Percentiles rank a stretch among this genome's conserved stretches.
Conservation (phyloP, 2,888 invertebrate genomes). For the Tachystola acroxantha region DNA sequence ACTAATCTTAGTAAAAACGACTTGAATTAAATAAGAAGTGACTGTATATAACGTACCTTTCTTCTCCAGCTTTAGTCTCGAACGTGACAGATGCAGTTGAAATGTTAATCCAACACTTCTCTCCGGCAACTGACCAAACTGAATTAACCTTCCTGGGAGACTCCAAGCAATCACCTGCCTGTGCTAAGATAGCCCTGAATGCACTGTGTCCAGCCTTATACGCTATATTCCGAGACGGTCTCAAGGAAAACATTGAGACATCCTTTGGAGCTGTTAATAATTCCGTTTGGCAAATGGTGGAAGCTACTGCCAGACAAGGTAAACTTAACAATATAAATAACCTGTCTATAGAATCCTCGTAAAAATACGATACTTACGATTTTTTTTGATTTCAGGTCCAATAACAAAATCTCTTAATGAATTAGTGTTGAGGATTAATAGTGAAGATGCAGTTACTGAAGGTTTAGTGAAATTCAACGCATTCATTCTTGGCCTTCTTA, state of each 20-base stretch:
- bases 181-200: conserved; percentile 85
- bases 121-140: conserved; percentile 80
- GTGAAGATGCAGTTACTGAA: conserved; percentile 89
- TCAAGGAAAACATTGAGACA: conserved; percentile 88
- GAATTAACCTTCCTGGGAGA: conserved; percentile 79
- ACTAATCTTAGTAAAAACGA: not conserved
- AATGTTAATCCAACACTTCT: conserved; percentile 84
- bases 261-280: conserved; percentile 92
- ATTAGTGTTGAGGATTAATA: conserved; percentile 88
- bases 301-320: conserved; percentile 92
- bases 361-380: too few relatives aligned
- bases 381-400: conserved; percentile 76
- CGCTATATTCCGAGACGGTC: conserved; percentile 89
- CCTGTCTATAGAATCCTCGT: too few relatives aligned
- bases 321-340: conserved; percentile 13
- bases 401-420: conserved; percentile 91
- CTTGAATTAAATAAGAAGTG: not conserved
- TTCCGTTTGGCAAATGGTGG: conserved; percentile 93
- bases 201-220: conserved; percentile 91
- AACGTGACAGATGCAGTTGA: conserved; percentile 87
- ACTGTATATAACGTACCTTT: too few relatives aligned
- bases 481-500: conserved; percentile 90
- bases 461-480: conserved; percentile 93
- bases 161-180: conserved; percentile 79
- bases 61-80: conserved; percentile 83